Percentiles rank a stretch among this genome's conserved stretches.
phyloP scores from a whole-genome alignment of 1,140 invertebrate species.

The Chironomus striatipennis region DNA sequence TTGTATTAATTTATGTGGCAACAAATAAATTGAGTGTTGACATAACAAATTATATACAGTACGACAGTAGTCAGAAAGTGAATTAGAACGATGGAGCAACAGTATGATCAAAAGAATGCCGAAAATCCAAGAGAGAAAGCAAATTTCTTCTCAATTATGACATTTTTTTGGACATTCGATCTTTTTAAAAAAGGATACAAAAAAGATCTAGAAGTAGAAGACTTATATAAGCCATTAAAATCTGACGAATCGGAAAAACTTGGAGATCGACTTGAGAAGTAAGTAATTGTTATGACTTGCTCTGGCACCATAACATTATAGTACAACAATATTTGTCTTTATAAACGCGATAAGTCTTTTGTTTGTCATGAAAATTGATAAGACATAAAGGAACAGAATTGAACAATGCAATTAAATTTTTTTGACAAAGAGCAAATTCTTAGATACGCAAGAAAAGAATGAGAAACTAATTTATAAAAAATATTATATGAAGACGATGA shows the following conservation, averaged over 20 bases:
- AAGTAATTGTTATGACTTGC: constrained; percentile 28
- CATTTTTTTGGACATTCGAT: constrained; percentile 46
- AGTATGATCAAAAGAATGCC: not conserved
- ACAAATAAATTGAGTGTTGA: not conserved
- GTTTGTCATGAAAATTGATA: not conserved
- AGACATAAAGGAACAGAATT: not conserved
- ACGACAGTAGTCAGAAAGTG: not conserved
- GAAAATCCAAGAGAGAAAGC: constrained; percentile 30
- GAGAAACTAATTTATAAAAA: not conserved
- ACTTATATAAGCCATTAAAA: constrained; percentile 48
- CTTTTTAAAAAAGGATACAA: constrained; percentile 48
- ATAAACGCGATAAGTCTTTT: not conserved
- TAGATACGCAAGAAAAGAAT: not conserved
- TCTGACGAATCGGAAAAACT: constrained; percentile 44
- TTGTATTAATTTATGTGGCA: not conserved
- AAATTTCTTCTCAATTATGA: constrained; percentile 28
- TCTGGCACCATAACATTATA: too few relatives aligned
- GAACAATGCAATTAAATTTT: too few relatives aligned
- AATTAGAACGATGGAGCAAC: not conserved
- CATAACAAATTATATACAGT: not conserved
- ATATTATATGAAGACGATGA: not conserved
- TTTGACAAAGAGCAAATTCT: not conserved
- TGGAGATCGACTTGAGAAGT: constrained; percentile 47
- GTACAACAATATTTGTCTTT: too few relatives aligned
- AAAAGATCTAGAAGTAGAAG: constrained; percentile 45